phyloP scores from a whole-genome alignment of 1,140 invertebrate species.

The Caenorhabditis briggsae region DNA sequence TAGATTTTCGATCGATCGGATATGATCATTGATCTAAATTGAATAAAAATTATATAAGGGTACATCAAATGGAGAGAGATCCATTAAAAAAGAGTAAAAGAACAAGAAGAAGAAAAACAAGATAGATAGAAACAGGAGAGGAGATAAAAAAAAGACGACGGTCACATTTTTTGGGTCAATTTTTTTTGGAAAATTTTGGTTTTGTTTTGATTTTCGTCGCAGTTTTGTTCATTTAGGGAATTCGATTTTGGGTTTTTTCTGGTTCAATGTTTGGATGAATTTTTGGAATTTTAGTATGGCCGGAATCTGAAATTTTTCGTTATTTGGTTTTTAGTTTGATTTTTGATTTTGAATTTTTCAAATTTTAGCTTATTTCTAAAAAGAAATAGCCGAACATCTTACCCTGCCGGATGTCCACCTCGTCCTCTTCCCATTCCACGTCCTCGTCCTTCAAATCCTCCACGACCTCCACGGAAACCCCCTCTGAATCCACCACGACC shows the following conservation, averaged over 20 bases:
- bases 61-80: background rate
- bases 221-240: background rate
- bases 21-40: constrained; percentile 33
- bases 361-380: background rate
- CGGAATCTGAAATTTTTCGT: constrained; percentile 41
- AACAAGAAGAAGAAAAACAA: background rate
- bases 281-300: constrained; percentile 49
- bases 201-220: constrained; percentile 3
- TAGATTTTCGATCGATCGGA: background rate
- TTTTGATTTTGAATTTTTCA: background rate
- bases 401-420: constrained; percentile 38
- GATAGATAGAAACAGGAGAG: background rate
- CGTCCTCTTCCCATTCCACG: constrained; percentile 33
- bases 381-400: background rate
- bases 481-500: constrained; percentile 55
- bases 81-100: too few relatives aligned
- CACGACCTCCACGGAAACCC: constrained; percentile 42
- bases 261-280: constrained; percentile 19
- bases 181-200: background rate
- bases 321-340: background rate
- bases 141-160: background rate
- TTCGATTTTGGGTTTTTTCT: background rate
- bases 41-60: background rate
- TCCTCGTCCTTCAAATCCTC: constrained; percentile 79
- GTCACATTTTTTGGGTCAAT: background rate